Base-by-base conservation (phyloP, 2,113 vertebrate genomes). In the Passer domesticus region DNA sequence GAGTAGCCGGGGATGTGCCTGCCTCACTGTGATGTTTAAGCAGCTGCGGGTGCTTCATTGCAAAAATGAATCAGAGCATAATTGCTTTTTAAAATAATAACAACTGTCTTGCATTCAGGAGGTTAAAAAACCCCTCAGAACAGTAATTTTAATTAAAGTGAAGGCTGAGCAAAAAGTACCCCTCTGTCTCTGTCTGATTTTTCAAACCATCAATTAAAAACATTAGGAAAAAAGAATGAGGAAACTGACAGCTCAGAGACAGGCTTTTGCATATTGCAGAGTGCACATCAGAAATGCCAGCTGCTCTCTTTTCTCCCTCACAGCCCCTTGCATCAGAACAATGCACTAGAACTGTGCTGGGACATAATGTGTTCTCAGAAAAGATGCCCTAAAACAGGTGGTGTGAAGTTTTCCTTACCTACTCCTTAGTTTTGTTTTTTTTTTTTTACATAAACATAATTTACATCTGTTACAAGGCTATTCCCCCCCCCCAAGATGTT, bases 21-120 rank as follows among this genome's bases (percentile, higher is more conserved):
- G 53, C 23, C 20, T 89, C 55, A 23, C 37, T 30, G 2, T 33
- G 39, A 37, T 33, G 35, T 83, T 92, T 68, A 72, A 76, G 79
- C 56, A 90, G 83, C 62, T 89, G 80, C 0, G 37, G 24, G 49
- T 59, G 43, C 81, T 82, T 79, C 69, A 47, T 2, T 60, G 56
- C 31, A 79, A 68, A 87, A 79, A 44, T 14, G 49, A 74, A 84
- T 63, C 69, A 39, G 53, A 68, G 13, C 13, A 19, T 46, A 92
- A 86, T 44, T 90, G 63, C 87, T 70, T 91, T 91, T 72, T 49
- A n/a, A 87, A 93, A 59, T 58, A 85, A 43, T 77, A 82, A 82
- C 39, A 58, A 79, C 68, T 67, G 14, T 62, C 63, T 87, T 81
- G 43, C 24, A 63, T 18, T 39, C 28, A 70, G 72, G 55, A 73